phyloP scores from a whole-genome alignment of 2,888 invertebrate genomes.

The Drosophila falleni region DNA sequence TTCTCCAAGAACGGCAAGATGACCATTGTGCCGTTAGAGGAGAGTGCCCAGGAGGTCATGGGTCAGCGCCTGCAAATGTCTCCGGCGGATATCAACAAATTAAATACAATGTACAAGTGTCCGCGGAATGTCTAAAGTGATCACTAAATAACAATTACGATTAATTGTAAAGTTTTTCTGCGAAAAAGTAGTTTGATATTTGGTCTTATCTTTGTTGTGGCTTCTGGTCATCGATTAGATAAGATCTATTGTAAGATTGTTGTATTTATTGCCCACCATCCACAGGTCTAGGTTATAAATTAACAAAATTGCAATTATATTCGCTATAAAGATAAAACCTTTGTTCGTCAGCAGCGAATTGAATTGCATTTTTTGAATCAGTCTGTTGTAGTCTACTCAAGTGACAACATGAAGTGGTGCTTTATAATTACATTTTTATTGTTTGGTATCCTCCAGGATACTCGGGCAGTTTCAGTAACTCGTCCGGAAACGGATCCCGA shows the following conservation, averaged over 20 bases:
- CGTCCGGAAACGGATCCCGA: conserved; percentile 88
- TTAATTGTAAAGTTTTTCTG: conserved; percentile 3
- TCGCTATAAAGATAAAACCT: conserved; percentile 45
- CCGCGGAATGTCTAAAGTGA: conserved; percentile 16
- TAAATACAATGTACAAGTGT: conserved; percentile 82
- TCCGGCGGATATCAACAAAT: conserved; percentile 75
- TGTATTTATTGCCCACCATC: neutral
- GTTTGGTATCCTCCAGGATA: neutral
- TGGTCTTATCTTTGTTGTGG: neutral
- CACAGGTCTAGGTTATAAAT: conserved; percentile 18
- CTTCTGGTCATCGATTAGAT: conserved; percentile 38
- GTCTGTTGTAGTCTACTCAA: neutral
- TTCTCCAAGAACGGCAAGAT: conserved; percentile 90
- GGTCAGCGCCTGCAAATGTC: conserved; percentile 76
- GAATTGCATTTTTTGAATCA: neutral
- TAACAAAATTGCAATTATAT: conserved; percentile 20
- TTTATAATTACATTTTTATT: neutral
- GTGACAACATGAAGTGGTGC: conserved; percentile 31
- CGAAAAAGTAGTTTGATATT: conserved; percentile 2
- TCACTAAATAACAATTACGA: conserved; percentile 1
- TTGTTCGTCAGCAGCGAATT: neutral
- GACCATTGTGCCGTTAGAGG: conserved; percentile 88
- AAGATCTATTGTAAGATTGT: conserved; percentile 18
- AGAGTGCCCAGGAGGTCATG: conserved; percentile 57
- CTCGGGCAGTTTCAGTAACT: conserved; percentile 32